These are phyloP conservation scores for Hemicrepidius hirtus DNA, from an alignment of 2,888 invertebrate species.

Conservation along the genomic window DNA sequence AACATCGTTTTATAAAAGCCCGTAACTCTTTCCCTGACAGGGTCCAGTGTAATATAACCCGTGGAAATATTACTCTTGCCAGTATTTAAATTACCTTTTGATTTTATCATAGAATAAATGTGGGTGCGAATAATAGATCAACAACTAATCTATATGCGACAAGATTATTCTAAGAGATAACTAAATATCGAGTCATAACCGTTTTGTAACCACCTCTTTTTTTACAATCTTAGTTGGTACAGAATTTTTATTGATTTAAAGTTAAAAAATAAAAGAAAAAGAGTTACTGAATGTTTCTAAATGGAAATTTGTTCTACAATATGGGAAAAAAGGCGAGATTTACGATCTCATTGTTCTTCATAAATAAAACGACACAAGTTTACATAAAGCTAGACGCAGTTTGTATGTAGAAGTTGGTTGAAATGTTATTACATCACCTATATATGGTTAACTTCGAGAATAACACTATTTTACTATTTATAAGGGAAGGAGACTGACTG, in stretches of 20 bases:
- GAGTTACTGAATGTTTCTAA: neutral
- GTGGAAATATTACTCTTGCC: neutral
- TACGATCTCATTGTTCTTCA: conserved; percentile 24
- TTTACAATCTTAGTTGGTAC: too few relatives aligned
- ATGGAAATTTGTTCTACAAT: conserved; percentile 17
- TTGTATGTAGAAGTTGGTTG: conserved; percentile 35
- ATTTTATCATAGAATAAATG: neutral
- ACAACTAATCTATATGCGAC: neutral
- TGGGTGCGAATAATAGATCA: neutral
- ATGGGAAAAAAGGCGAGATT: conserved; percentile 10
- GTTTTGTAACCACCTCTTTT: neutral
- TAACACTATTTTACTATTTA: conserved; percentile 47
- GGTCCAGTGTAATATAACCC: neutral
- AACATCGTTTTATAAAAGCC: neutral
- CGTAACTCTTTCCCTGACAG: conserved; percentile 1
- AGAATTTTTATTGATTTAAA: neutral
- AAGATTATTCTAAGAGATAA: neutral
- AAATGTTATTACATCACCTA: conserved; percentile 44
- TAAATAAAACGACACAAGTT: conserved; percentile 41
- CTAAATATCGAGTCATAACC: neutral
- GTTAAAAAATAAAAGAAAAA: neutral
- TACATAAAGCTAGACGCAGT: conserved; percentile 35
- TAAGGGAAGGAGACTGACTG: conserved; percentile 45
- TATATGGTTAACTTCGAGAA: conserved; percentile 43
- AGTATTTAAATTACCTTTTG: conserved; percentile 1